phyloP scores from a whole-genome alignment of 2,888 invertebrate species.

The Campoplex nolae region DNA sequence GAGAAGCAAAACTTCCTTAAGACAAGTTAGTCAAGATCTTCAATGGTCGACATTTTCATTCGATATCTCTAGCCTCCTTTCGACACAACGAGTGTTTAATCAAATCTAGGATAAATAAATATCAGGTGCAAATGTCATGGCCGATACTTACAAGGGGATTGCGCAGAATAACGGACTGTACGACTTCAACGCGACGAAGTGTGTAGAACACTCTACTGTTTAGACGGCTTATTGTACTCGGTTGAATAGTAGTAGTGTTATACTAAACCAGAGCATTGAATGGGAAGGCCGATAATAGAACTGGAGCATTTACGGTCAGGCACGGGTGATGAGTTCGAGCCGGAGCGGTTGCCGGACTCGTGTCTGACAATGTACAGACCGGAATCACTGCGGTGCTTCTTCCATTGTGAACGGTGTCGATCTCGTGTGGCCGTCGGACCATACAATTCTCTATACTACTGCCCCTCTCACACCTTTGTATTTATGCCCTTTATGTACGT shows the following conservation, averaged over 20 bases:
- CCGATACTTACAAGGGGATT: constrained; percentile 1
- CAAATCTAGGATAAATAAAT: not conserved
- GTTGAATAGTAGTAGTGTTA: constrained; percentile 43
- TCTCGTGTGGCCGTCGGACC: constrained; percentile 47
- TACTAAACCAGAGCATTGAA: constrained; percentile 50
- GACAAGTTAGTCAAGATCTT: no score
- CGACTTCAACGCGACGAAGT: not conserved
- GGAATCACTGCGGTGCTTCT: constrained; percentile 64
- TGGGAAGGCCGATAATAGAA: constrained; percentile 63
- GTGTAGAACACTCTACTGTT: constrained; percentile 24
- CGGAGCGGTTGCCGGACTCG: constrained; percentile 52
- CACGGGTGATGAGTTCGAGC: constrained; percentile 68
- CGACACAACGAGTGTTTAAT: not conserved
- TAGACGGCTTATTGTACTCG: constrained; percentile 39
- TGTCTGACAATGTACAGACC: constrained; percentile 66
- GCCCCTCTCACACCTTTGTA: constrained; percentile 25
- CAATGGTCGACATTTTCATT: not conserved
- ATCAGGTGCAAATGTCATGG: not conserved
- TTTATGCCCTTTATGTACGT: constrained; percentile 15
- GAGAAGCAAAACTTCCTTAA: no score
- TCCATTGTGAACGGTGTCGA: constrained; percentile 64
- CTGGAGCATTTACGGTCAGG: constrained; percentile 65
- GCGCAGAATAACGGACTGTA: constrained; percentile 9
- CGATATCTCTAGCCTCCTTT: not conserved
- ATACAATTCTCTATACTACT: constrained; percentile 56